Evolutionary conservation across 2,113 vertebrate genomes (phyloP).

Genomic region (Plestiodon gilberti): DNA sequence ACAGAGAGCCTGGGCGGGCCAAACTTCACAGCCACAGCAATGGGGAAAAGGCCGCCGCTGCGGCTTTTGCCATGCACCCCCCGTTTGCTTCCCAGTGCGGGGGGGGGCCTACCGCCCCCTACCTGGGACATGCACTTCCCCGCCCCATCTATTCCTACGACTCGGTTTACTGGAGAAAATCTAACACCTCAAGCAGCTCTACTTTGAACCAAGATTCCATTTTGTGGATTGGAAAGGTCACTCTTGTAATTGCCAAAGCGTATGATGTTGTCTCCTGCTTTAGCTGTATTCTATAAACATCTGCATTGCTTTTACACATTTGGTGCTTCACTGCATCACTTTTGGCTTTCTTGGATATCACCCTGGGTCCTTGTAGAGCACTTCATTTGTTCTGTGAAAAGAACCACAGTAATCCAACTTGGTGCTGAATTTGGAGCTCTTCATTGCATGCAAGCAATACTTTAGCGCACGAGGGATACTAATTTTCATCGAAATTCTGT

Average conservation of each 20-base stretch:
- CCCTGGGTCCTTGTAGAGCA: background rate
- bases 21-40: no score
- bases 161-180: background rate
- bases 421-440: background rate
- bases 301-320: background rate
- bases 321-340: background rate
- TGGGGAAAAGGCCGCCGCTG: no score
- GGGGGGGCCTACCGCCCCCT: no score
- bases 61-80: no score
- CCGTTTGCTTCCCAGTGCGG: no score
- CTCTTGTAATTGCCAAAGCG: background rate
- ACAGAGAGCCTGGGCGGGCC: no score
- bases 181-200: background rate
- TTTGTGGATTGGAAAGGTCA: background rate
- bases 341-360: background rate
- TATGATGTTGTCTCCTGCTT: background rate
- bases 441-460: background rate
- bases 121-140: no score
- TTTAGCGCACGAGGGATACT: background rate
- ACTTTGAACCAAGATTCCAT: background rate
- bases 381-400: background rate
- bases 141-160: no score
- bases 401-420: background rate
- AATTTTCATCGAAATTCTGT: constrained; percentile 1
- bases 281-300: background rate